These are phyloP conservation scores for Yoshiicerus persimilis DNA, from an alignment of 1,140 invertebrate species.

Conservation along the genomic window DNA sequence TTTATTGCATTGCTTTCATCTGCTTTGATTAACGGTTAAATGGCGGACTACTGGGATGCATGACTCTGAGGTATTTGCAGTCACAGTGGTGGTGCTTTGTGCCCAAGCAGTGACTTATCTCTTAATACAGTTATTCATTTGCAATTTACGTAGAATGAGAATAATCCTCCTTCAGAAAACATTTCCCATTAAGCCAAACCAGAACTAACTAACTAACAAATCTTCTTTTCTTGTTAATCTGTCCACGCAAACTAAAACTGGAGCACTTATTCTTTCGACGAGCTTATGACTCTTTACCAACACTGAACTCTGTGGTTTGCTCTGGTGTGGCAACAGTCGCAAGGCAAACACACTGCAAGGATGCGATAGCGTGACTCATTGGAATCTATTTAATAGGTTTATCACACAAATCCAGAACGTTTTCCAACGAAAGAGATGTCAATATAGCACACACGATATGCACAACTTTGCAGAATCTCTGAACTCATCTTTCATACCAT, in stretches of 20 bases:
- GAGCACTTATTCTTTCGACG: background rate
- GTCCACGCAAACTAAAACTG: background rate
- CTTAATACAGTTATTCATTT: background rate
- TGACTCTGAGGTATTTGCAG: no score
- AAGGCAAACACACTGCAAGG: no score
- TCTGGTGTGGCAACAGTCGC: background rate
- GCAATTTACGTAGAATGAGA: background rate
- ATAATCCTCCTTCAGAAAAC: background rate
- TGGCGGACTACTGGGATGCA: background rate
- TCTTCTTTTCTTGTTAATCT: background rate
- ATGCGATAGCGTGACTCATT: background rate
- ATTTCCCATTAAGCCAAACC: background rate
- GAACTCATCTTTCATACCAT: background rate
- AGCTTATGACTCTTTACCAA: background rate
- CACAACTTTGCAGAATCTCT: background rate
- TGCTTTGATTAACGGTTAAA: background rate
- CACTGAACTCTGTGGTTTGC: no score
- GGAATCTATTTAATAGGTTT: background rate
- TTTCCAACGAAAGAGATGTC: background rate
- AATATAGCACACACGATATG: background rate
- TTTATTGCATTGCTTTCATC: background rate
- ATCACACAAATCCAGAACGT: background rate
- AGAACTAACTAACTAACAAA: background rate
- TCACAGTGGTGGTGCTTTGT: background rate
- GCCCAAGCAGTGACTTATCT: background rate